phyloP scores from a whole-genome alignment of 1,140 invertebrate species.

The Lepidurus couesii region DNA sequence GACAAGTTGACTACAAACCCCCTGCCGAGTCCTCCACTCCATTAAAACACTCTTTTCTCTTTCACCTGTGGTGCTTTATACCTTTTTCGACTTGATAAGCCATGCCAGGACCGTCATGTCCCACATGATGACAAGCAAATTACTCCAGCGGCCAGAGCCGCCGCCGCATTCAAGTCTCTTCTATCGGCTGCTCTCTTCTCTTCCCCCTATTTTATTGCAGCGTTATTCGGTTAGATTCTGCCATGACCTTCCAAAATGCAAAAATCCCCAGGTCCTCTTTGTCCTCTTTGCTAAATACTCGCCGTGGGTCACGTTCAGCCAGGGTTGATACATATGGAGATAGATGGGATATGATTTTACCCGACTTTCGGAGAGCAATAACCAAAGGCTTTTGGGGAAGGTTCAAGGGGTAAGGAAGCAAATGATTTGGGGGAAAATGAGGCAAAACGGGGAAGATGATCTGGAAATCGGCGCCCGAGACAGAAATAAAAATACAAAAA shows the following conservation, averaged over 20 bases:
- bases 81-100: neutral
- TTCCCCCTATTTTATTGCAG: neutral
- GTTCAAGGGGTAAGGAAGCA: too few species aligned
- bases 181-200: too few species aligned
- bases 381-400: too few species aligned
- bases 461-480: too few species aligned
- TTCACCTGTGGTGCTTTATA: neutral
- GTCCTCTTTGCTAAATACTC: neutral
- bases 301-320: neutral
- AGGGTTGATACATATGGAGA: neutral
- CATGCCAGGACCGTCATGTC: conserved; percentile 13
- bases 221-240: neutral
- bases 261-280: neutral
- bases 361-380: too few species aligned
- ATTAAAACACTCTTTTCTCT: conserved; percentile 3
- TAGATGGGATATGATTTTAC: neutral
- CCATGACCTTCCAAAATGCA: neutral
- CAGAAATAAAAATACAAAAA: too few species aligned
- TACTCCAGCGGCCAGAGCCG: neutral
- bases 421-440: too few species aligned
- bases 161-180: neutral
- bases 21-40: conserved; percentile 11
- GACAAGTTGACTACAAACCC: conserved; percentile 21
- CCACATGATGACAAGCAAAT: conserved; percentile 22
- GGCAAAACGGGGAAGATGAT: too few species aligned